A percentile compares a stretch with the other conserved stretches of the same genome.
phyloP scores from a whole-genome alignment of 2,888 invertebrate genomes.

The Isotomurus palustris region DNA sequence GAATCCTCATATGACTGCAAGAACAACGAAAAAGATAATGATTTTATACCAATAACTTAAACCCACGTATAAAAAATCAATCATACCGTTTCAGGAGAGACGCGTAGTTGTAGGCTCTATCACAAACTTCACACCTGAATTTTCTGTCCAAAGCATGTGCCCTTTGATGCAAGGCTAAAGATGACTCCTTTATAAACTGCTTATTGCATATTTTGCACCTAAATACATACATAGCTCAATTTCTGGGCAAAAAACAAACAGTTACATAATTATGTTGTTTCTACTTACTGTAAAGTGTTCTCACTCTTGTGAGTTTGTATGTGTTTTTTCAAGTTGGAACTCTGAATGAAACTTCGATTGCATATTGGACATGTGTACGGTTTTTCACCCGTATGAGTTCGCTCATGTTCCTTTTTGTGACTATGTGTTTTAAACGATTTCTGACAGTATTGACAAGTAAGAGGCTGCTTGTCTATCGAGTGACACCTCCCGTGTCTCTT shows the following conservation, averaged over 20 bases:
- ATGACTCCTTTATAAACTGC: constrained; percentile 43
- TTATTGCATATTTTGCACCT: constrained; percentile 42
- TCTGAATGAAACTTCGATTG: constrained; percentile 40
- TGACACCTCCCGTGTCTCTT: constrained; percentile 28
- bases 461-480: constrained; percentile 15
- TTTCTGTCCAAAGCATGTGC: constrained; percentile 43
- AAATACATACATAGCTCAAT: neutral
- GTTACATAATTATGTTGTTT: neutral
- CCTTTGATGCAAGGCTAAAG: constrained; percentile 41
- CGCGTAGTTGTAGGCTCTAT: constrained; percentile 45
- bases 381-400: constrained; percentile 41
- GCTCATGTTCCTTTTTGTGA: constrained; percentile 28
- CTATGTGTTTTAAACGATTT: constrained; percentile 43
- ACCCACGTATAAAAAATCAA: neutral
- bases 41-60: neutral
- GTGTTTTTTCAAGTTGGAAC: constrained; percentile 45
- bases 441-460: constrained; percentile 42
- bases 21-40: neutral
- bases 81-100: constrained; percentile 40
- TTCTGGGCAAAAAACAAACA: constrained; percentile 1
- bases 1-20: constrained; percentile 34
- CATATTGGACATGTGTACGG: constrained; percentile 43
- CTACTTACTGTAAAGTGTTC: constrained; percentile 40
- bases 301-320: constrained; percentile 44
- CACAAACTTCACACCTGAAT: constrained; percentile 40